These are phyloP conservation scores for Aurelia coerulea DNA, from an alignment of 30 jellyfish, hydroid and myxozoan genomes.

Conservation along the genomic window DNA sequence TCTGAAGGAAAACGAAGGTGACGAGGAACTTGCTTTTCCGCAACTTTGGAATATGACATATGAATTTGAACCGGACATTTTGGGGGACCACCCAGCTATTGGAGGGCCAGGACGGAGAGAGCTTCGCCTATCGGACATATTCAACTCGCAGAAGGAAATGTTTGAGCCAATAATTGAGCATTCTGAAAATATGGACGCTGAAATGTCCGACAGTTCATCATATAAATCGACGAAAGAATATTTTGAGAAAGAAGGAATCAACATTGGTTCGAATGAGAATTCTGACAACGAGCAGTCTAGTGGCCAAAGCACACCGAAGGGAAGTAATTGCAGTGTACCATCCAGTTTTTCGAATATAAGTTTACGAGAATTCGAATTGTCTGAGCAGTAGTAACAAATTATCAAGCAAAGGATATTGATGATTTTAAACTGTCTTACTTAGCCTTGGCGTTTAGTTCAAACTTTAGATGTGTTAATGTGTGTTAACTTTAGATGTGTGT, in stretches of 20 bases:
- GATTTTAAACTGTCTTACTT: too few relatives aligned
- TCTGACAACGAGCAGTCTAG: background rate
- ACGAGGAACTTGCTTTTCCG: conserved; percentile 33
- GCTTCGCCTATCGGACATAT: conserved; percentile 51
- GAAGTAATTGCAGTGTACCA: conserved; percentile 15
- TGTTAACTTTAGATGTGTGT: too few relatives aligned
- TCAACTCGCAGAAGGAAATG: conserved; percentile 53
- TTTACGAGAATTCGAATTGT: conserved; percentile 9
- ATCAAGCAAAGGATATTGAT: background rate
- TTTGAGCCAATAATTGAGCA: conserved; percentile 60
- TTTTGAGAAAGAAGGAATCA: conserved; percentile 6
- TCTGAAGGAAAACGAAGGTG: conserved; percentile 27
- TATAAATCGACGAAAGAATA: conserved; percentile 44
- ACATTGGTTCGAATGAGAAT: background rate
- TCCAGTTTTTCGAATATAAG: conserved; percentile 53
- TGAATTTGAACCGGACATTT: conserved; percentile 32
- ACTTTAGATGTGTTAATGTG: too few relatives aligned
- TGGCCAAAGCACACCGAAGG: conserved; percentile 49
- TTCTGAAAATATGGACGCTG: conserved; percentile 39
- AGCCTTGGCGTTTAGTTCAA: too few relatives aligned
- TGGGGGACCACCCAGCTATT: conserved; percentile 11
- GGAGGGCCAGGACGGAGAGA: conserved; percentile 45
- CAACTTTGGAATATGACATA: conserved; percentile 38
- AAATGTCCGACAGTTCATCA: conserved; percentile 44
- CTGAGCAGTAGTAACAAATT: background rate